A percentile compares a stretch with the other conserved stretches of the same genome.
Conservation (phyloP, 2,797 vertebrate genomes). For the Garrulus glandarius region DNA sequence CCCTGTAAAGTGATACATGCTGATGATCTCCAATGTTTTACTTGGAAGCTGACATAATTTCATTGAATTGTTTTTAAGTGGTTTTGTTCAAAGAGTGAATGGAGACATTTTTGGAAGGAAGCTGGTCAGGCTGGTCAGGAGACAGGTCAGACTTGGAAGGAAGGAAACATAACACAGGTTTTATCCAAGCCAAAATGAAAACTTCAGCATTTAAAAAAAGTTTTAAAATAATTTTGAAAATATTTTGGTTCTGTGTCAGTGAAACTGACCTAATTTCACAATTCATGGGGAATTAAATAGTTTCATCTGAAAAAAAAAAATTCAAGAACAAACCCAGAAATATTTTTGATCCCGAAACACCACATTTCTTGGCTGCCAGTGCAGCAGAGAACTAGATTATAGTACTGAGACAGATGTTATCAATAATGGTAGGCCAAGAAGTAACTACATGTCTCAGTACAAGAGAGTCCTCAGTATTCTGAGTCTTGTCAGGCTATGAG, state of each 20-base stretch:
- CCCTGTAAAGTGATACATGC: background rate
- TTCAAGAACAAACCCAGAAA: background rate
- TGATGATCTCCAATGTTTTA: constrained; percentile 54
- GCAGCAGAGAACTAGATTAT: background rate
- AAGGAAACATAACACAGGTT: background rate
- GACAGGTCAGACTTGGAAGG: background rate
- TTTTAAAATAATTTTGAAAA: background rate
- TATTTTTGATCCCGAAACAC: constrained; percentile 1
- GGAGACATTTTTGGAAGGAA: background rate
- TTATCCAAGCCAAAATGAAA: background rate
- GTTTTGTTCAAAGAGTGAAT: background rate
- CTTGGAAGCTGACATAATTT: constrained; percentile 19
- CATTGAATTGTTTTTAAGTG: background rate
- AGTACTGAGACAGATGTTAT: constrained; percentile 44
- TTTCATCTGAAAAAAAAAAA: background rate
- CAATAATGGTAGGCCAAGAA: constrained; percentile 18
- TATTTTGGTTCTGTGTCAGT: constrained; percentile 24
- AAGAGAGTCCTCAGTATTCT: background rate
- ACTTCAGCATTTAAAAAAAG: background rate
- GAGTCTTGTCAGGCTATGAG: background rate
- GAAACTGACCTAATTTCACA: constrained; percentile 32
- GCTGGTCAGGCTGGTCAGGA: constrained; percentile 10
- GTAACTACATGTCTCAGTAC: background rate
- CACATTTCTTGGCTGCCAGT: constrained; percentile 39
- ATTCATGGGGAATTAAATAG: background rate